Percentiles rank a stretch among this genome's conserved stretches.
These are phyloP conservation scores for Drosophila anomalipes DNA, from an alignment of 2,888 invertebrate species.

Conservation along the genomic window DNA sequence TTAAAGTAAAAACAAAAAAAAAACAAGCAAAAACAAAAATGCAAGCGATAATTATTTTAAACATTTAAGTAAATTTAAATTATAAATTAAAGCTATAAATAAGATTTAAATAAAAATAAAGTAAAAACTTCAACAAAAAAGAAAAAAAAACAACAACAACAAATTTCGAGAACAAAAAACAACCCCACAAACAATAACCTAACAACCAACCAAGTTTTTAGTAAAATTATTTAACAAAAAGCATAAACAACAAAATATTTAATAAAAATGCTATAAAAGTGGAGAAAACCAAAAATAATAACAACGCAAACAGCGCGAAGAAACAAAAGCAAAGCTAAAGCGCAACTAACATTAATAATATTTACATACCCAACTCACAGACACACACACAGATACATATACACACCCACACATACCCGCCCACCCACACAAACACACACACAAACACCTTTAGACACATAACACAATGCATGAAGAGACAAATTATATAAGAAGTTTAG, in stretches of 20 bases:
- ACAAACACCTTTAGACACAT: constrained; percentile 33
- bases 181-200: constrained; percentile 53
- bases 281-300: constrained; percentile 35
- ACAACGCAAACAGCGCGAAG: constrained; percentile 57
- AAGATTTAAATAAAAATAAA: constrained; percentile 84
- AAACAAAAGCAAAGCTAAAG: constrained; percentile 67
- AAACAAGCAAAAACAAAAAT: constrained; percentile 69
- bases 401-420: constrained; percentile 32
- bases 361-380: constrained; percentile 33
- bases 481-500: constrained; percentile 83
- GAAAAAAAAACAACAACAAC: constrained; percentile 53
- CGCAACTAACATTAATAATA: constrained; percentile 60
- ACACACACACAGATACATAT: constrained; percentile 34
- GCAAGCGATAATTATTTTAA: constrained; percentile 85
- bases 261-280: constrained; percentile 53
- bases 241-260: constrained; percentile 43
- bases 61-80: constrained; percentile 85
- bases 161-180: constrained; percentile 55
- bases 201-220: constrained; percentile 50
- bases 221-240: constrained; percentile 48
- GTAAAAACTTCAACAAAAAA: constrained; percentile 66
- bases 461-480: constrained; percentile 74
- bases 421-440: constrained; percentile 38
- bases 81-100: constrained; percentile 84
- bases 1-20: constrained; percentile 78